phyloP scores from a whole-genome alignment of 2,797 vertebrate genomes.

The Enteromius argenteus region DNA sequence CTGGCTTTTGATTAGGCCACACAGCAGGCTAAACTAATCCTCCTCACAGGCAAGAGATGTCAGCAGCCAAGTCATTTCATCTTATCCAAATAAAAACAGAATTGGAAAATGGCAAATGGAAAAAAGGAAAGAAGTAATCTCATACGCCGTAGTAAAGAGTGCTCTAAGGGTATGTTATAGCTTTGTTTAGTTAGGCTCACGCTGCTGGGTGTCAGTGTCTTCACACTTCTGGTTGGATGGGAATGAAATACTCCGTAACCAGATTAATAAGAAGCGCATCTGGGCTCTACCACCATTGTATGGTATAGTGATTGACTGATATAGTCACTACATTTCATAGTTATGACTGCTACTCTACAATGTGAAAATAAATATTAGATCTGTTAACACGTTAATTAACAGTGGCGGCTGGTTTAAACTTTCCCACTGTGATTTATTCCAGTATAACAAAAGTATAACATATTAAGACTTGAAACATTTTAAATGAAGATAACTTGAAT shows the following conservation, averaged over 20 bases:
- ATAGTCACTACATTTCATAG: not conserved
- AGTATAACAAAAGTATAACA: too few relatives aligned
- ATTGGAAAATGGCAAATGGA: slow-evolving; percentile 1
- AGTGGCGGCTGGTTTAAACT: too few relatives aligned
- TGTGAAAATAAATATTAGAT: not conserved
- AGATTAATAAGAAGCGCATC: slow-evolving; percentile 24
- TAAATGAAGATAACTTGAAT: too few relatives aligned
- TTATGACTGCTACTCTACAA: not conserved
- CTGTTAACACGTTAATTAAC: not conserved
- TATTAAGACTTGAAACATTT: too few relatives aligned
- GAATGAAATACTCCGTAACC: slow-evolving; percentile 27
- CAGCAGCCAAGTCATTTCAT: slow-evolving; percentile 28
- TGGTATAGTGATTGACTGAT: not conserved
- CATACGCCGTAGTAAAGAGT: not conserved
- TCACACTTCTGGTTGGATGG: slow-evolving; percentile 19
- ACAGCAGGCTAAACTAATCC: slow-evolving; percentile 44
- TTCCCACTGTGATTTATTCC: too few relatives aligned
- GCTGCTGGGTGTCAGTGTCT: slow-evolving; percentile 11
- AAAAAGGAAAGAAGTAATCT: slow-evolving; percentile 10
- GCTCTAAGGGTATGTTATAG: slow-evolving; percentile 3
- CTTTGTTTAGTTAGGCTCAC: slow-evolving; percentile 24
- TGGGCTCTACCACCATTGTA: not conserved
- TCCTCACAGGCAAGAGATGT: slow-evolving; percentile 22
- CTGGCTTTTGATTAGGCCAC: slow-evolving; percentile 20
- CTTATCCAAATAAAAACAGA: slow-evolving; percentile 32